Evolutionary conservation across 1,140 invertebrate genomes (phyloP).

Genomic region (Neelides sp.): DNA sequence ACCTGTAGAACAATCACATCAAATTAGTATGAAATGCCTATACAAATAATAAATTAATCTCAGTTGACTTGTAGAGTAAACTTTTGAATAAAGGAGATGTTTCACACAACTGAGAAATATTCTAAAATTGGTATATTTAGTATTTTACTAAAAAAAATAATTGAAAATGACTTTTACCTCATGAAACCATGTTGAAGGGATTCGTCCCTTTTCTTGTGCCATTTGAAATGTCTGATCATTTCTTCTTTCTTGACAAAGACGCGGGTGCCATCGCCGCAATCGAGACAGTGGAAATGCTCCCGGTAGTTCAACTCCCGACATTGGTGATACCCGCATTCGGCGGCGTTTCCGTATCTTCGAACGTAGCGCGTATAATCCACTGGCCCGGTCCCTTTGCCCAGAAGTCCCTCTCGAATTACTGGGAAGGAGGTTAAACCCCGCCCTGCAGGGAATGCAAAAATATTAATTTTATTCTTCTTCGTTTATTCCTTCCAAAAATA

Average conservation of each 20-base stretch:
- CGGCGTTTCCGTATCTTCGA: constrained; percentile 56
- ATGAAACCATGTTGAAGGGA: constrained; percentile 93
- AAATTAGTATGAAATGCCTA: background rate
- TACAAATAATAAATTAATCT: background rate
- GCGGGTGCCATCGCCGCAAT: constrained; percentile 39
- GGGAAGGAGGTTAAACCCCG: constrained; percentile 29
- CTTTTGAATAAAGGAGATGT: no score
- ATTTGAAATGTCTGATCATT: constrained; percentile 97
- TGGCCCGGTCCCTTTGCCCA: constrained; percentile 29
- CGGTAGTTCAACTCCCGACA: constrained; percentile 72
- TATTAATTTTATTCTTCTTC: no score
- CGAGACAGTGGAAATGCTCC: constrained; percentile 90
- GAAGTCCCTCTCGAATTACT: constrained; percentile 30
- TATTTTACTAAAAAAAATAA: no score
- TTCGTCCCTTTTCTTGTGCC: constrained; percentile 97
- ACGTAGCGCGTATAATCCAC: constrained; percentile 71
- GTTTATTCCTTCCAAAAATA: no score
- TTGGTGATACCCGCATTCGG: constrained; percentile 63
- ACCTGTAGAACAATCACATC: constrained; percentile 34
- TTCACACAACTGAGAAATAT: no score
- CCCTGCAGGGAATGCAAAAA: constrained; percentile 16
- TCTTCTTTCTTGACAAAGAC: constrained; percentile 97
- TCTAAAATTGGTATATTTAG: no score
- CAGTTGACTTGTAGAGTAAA: no score
- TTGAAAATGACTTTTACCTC: constrained; percentile 42